Percentiles rank a stretch among this genome's conserved stretches.
Evolutionary conservation across 2,797 vertebrate species (phyloP).

Genomic region (Salmo trutta): DNA sequence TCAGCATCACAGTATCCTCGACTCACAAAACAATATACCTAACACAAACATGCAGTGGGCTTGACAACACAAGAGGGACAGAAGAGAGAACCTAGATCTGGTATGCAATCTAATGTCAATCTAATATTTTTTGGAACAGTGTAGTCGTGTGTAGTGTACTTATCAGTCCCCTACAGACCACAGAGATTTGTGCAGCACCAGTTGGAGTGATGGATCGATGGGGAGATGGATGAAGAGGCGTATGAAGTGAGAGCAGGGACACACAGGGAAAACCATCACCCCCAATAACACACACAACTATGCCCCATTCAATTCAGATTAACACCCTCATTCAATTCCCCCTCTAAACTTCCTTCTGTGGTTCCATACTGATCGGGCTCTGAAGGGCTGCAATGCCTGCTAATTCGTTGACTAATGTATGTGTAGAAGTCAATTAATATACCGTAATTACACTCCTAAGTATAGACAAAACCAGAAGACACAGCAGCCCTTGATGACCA

Average conservation of each 20-base stretch:
- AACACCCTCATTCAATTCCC: conserved; percentile 31
- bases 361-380: background rate
- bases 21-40: background rate
- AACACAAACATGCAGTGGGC: background rate
- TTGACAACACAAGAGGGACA: background rate
- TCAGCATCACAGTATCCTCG: background rate
- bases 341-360: conserved; percentile 14
- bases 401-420: background rate
- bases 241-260: background rate
- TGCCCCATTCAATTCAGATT: conserved; percentile 26
- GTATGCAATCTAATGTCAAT: background rate
- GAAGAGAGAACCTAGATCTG: background rate
- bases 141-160: background rate
- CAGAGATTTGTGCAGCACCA: background rate
- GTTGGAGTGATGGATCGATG: background rate
- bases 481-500: background rate
- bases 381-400: background rate
- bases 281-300: conserved; percentile 10
- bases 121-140: too few species aligned
- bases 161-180: background rate
- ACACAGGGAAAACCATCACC: conserved; percentile 9
- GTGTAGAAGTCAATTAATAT: background rate
- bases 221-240: conserved; percentile 3
- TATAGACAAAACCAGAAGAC: background rate
- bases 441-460: background rate